Base-by-base conservation (phyloP, 2,113 vertebrate species). In the Tragelaphus buxtoni region DNA sequence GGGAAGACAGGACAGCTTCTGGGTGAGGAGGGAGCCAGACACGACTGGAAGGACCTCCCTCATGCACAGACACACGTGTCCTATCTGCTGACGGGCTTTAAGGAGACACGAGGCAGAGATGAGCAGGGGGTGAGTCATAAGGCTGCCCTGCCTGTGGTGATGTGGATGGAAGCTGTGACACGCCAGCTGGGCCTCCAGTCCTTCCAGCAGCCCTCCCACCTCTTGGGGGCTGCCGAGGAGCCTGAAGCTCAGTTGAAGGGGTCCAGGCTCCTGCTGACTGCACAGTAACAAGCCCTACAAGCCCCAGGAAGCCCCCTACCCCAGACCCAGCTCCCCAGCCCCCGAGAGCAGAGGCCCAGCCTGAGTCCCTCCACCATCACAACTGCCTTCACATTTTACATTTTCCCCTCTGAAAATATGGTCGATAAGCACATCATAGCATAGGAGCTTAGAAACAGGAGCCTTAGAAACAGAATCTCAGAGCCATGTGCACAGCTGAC, bases 341-440 rank as follows among this genome's bases (percentile, higher is more conserved):
- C 83, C 76, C 79, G 20, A 47, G 51, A 94, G 69, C 81, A 90
- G 56, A 93, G 72, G 30, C 56, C 60, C 72, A 95, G 80, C 65
- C 60, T 58, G 94, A 95, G 72, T 7, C 7, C 56, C 56, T 47
- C 12, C 86, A 81, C 95, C 83, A 56, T 92, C 96, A 97, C 51
- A 95, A 82, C 47, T 92, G 90, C 96, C 83, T 97, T 97, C 72
- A 94, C 42, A 81, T 58, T 86, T 96, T 90, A 93, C 86, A 96
- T 76, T 88, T 94, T 94, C 51, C 84, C 69, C 94, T 90, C 69
- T 49, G 32, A 56, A 97, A 90, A 95, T 96, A 14, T 13, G 35
- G 8, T 65, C 86, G 77, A 47, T 80, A 93, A 88, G 53, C 32
- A 30, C 69, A 96, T 63, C 47, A 79, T 1, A 5, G 47, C 80